phyloP scores from a whole-genome alignment of 2,888 invertebrate genomes.

The Geotrupes spiniger region DNA sequence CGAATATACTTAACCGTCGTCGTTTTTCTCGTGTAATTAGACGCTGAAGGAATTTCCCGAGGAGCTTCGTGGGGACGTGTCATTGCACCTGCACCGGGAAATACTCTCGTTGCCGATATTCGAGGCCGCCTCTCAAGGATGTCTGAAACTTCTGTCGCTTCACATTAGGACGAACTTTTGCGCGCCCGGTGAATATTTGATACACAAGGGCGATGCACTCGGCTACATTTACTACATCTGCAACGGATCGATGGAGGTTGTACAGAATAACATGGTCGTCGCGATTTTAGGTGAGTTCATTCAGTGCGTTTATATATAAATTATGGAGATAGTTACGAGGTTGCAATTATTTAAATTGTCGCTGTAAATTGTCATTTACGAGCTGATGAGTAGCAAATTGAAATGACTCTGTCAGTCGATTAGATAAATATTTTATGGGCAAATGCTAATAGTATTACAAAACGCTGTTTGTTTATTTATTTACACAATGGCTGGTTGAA shows the following conservation, averaged over 20 bases:
- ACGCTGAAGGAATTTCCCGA: conserved; percentile 95
- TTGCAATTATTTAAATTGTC: no score
- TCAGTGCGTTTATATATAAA: no score
- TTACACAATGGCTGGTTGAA: no score
- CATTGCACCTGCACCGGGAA: conserved; percentile 92
- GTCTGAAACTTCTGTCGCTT: conserved; percentile 85
- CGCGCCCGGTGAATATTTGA: conserved; percentile 91
- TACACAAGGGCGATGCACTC: conserved; percentile 92
- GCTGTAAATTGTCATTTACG: no score
- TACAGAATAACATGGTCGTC: conserved; percentile 94
- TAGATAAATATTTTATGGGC: no score
- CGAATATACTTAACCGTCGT: no score
- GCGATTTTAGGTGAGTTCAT: conserved; percentile 92
- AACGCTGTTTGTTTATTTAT: no score
- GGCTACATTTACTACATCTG: conserved; percentile 93
- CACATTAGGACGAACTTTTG: conserved; percentile 94
- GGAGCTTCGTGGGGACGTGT: conserved; percentile 91
- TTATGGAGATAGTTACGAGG: no score
- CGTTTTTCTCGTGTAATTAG: conserved; percentile 55
- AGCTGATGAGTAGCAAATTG: background rate
- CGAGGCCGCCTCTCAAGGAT: conserved; percentile 92
- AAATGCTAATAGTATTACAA: no score
- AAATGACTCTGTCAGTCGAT: no score
- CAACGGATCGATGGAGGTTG: conserved; percentile 96
- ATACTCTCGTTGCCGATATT: conserved; percentile 92